These are phyloP conservation scores for Mystacides longicornis DNA, from an alignment of 2,888 invertebrate species.

Conservation along the genomic window DNA sequence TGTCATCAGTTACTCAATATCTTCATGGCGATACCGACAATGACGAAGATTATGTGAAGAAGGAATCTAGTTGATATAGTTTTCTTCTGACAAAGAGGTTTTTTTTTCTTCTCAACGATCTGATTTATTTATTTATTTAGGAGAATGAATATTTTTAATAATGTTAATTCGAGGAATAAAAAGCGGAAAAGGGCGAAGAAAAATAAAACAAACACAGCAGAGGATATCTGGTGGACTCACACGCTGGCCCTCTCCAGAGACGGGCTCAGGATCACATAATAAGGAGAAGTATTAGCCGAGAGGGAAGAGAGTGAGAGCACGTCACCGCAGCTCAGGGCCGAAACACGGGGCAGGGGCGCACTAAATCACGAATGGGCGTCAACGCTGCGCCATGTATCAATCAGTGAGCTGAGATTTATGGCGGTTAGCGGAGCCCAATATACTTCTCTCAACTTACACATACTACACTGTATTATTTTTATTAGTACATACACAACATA, in stretches of 20 bases:
- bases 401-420: conserved; percentile 46
- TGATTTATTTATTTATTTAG: no score
- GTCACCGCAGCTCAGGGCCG: conserved; percentile 15
- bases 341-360: conserved; percentile 37
- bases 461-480: neutral
- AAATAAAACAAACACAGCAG: no score
- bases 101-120: no score
- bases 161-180: no score
- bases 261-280: neutral
- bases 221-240: neutral
- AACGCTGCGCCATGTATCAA: conserved; percentile 53
- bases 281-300: neutral
- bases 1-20: no score
- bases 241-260: neutral
- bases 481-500: neutral
- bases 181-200: no score
- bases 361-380: conserved; percentile 60
- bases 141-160: no score
- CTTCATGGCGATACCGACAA: no score
- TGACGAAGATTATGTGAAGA: no score
- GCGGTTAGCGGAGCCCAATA: conserved; percentile 18
- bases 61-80: no score
- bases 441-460: neutral
- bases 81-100: no score
- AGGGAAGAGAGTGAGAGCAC: conserved; percentile 3